Conservation (phyloP, 2,888 invertebrate genomes). For the Buathra laborator region DNA sequence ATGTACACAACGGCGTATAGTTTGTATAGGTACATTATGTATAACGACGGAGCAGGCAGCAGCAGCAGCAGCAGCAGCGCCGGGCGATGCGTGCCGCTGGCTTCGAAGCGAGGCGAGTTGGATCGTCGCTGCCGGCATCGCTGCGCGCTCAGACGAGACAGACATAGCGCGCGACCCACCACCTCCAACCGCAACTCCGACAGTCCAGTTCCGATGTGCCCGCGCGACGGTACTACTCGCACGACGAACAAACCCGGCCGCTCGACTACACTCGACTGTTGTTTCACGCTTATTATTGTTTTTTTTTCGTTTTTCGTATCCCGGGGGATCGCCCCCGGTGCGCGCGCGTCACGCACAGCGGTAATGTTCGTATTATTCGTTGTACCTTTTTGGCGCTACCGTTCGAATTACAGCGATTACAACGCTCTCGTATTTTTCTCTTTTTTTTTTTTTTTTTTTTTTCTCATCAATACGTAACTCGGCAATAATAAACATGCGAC, state of each 20-base stretch:
- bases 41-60: constrained; percentile 13
- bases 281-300: neutral
- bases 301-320: neutral
- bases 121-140: constrained; percentile 58
- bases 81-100: constrained; percentile 59
- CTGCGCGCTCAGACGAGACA: constrained; percentile 61
- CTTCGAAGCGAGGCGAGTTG: constrained; percentile 49
- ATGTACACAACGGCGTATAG: neutral
- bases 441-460: neutral
- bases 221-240: constrained; percentile 78
- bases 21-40: constrained; percentile 2
- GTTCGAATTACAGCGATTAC: neutral
- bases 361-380: neutral
- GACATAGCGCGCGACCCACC: constrained; percentile 51
- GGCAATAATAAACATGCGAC: neutral
- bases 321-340: constrained; percentile 8
- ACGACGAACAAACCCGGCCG: constrained; percentile 57
- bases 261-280: constrained; percentile 35
- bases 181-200: constrained; percentile 73
- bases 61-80: constrained; percentile 38
- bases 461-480: neutral
- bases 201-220: constrained; percentile 84
- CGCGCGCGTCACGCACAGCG: constrained; percentile 22
- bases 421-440: no score
- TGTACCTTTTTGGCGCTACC: neutral